Evolutionary conservation across 2,113 vertebrate species (phyloP).

Genomic region (Pholis gunnellus): DNA sequence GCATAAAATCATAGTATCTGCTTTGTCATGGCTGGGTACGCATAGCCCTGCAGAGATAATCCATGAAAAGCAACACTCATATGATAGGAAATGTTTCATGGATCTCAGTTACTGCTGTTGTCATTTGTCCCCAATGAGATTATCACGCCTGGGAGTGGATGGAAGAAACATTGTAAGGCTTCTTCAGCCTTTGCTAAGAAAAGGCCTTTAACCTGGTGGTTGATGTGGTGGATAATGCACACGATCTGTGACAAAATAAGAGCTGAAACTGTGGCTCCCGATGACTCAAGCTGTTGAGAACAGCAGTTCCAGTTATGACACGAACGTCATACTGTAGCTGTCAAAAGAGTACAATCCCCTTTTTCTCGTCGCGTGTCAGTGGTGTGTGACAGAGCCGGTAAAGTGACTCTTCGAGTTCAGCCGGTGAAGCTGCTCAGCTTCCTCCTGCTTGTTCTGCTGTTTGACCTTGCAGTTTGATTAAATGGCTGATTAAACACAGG

Average conservation of each 20-base stretch:
- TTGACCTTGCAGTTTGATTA: conserved; percentile 67
- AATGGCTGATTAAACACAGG: conserved; percentile 57
- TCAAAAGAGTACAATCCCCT: conserved; percentile 4
- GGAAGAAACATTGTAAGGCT: conserved; percentile 26
- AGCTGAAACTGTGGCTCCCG: not conserved
- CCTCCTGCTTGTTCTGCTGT: conserved; percentile 20
- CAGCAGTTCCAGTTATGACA: not conserved
- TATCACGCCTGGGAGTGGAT: conserved; percentile 38
- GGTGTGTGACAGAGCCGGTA: conserved; percentile 19
- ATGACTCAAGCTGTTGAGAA: conserved; percentile 16
- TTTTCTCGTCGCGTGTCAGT: not conserved
- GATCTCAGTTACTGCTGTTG: conserved; percentile 22
- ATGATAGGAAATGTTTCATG: conserved; percentile 35
- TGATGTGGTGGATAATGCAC: conserved; percentile 5
- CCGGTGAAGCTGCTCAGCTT: conserved; percentile 23
- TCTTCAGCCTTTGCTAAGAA: conserved; percentile 14
- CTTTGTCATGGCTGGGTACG: conserved; percentile 31
- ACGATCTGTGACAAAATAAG: conserved; percentile 19
- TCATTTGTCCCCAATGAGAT: conserved; percentile 61
- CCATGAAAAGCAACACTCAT: conserved; percentile 24
- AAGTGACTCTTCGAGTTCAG: conserved; percentile 29
- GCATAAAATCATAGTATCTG: conserved; percentile 51
- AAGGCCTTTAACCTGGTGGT: not conserved
- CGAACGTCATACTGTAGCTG: conserved; percentile 13
- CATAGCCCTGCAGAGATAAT: conserved; percentile 34